phyloP scores from a whole-genome alignment of 2,113 vertebrate species.

The Quiscalus mexicanus region DNA sequence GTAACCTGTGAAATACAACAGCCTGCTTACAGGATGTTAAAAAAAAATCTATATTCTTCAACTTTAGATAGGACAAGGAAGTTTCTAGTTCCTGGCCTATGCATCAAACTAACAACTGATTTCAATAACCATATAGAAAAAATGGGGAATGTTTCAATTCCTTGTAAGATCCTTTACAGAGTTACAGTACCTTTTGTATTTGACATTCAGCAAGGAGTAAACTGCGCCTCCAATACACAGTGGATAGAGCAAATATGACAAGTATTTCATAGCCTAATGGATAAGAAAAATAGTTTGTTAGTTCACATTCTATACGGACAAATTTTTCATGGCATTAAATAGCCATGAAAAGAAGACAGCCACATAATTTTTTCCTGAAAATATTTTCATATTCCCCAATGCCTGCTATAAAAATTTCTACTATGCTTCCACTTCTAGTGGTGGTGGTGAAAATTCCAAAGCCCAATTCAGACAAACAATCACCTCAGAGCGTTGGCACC shows the following conservation, averaged over 20 bases:
- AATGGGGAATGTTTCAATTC: not conserved
- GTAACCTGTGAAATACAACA: not conserved
- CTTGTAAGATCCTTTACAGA: not conserved
- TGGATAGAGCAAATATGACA: slow-evolving; percentile 93
- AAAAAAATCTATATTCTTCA: not conserved
- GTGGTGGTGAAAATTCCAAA: not conserved
- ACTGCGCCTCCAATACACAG: slow-evolving; percentile 89
- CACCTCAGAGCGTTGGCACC: not conserved
- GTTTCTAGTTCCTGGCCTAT: not conserved
- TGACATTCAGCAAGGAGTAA: slow-evolving; percentile 91
- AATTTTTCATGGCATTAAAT: not conserved
- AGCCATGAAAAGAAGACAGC: not conserved
- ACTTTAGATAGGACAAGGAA: not conserved
- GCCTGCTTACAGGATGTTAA: not conserved
- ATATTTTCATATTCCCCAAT: not conserved
- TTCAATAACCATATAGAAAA: not conserved
- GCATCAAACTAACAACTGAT: not conserved
- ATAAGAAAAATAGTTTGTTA: not conserved
- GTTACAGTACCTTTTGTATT: slow-evolving; percentile 89
- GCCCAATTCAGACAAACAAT: not conserved
- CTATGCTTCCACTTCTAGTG: not conserved
- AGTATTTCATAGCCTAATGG: slow-evolving; percentile 87
- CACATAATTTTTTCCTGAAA: not conserved
- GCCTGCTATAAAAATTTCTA: not conserved
- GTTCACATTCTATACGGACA: not conserved